These are phyloP conservation scores for Aurelia sp. DNA, from an alignment of 30 jellyfish, hydroid and myxozoan species.

Conservation along the genomic window DNA sequence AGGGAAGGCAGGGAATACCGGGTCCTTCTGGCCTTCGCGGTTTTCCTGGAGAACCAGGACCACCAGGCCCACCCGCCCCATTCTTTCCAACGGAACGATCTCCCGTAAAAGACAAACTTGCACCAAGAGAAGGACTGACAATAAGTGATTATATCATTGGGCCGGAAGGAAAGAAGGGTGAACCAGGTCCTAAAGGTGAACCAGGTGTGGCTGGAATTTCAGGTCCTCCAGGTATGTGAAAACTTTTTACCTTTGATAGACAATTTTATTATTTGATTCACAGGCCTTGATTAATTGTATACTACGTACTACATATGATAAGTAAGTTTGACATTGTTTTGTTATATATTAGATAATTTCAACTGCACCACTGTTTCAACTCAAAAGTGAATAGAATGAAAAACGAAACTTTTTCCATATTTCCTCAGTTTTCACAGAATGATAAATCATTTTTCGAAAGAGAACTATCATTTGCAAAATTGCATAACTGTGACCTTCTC, in stretches of 20 bases:
- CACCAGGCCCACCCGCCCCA: constrained; percentile 37
- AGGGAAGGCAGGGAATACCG: constrained; percentile 50
- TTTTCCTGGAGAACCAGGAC: constrained; percentile 37
- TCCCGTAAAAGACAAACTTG: background rate
- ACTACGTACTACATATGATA: background rate
- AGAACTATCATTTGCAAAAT: too few species aligned
- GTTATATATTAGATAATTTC: too few species aligned
- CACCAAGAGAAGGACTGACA: constrained; percentile 43
- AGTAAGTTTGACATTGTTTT: background rate
- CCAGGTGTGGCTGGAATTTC: constrained; percentile 59
- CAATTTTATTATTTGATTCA: constrained; percentile 40
- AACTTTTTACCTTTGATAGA: constrained; percentile 5
- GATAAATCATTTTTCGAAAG: too few species aligned
- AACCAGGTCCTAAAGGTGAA: constrained; percentile 19
- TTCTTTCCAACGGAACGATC: background rate
- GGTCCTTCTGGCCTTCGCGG: constrained; percentile 67
- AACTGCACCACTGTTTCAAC: too few species aligned
- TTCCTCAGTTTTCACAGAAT: too few species aligned
- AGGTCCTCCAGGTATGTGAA: constrained; percentile 63
- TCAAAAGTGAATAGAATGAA: too few species aligned
- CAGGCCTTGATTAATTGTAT: constrained; percentile 56
- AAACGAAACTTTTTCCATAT: too few species aligned
- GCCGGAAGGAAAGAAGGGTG: constrained; percentile 50
- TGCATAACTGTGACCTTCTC: too few species aligned
- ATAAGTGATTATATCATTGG: constrained; percentile 59